Conservation (phyloP, 2,113 vertebrate genomes). For the Pygathrix nemaeus region DNA sequence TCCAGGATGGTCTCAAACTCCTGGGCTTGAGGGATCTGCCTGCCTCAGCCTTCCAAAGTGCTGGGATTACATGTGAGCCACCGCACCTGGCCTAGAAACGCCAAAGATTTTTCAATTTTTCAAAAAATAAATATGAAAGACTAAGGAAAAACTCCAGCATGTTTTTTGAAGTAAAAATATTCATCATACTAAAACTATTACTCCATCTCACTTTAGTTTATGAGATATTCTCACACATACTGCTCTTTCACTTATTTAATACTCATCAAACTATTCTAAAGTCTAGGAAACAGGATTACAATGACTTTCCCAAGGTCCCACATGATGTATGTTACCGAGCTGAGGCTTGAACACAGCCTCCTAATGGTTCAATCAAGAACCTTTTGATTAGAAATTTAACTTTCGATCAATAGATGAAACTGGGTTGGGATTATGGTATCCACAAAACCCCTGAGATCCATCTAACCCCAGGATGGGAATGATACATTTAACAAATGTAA, state of each 20-base stretch:
- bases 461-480: neutral
- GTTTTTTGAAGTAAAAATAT: neutral
- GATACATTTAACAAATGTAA: neutral
- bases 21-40: too few relatives aligned
- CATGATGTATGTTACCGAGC: neutral
- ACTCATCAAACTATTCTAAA: neutral
- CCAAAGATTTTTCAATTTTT: neutral
- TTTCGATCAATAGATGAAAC: neutral
- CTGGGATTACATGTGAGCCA: too few relatives aligned
- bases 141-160: neutral
- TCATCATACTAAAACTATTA: neutral
- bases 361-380: neutral
- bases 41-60: too few relatives aligned
- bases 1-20: too few relatives aligned
- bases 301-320: neutral
- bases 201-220: neutral
- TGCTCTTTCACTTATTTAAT: neutral
- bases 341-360: neutral
- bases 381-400: neutral
- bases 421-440: neutral
- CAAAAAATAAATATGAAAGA: neutral
- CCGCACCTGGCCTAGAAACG: neutral
- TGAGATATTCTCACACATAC: neutral
- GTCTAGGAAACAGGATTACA: neutral
- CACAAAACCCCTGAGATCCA: neutral